Evolutionary conservation across 2,113 vertebrate species (phyloP).

Genomic region (Phylloscopus trochilus): DNA sequence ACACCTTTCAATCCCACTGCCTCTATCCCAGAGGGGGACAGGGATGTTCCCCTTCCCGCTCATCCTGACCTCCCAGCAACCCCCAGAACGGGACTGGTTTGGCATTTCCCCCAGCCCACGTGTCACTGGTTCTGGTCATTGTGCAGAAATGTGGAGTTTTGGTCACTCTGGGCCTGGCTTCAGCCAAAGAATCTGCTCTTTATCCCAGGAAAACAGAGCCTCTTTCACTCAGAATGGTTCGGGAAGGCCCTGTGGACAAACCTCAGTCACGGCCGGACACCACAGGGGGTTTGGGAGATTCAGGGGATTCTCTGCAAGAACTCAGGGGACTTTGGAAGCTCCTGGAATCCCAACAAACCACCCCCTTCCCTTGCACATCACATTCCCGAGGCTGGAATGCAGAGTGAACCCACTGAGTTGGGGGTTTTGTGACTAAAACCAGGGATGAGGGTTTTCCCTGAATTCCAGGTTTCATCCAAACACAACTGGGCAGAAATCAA

Average conservation of each 20-base stretch:
- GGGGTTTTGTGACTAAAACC: not conserved
- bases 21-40: not conserved
- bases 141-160: not conserved
- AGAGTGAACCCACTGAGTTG: fast-evolving
- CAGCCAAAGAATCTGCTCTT: not conserved
- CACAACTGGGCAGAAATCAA: not conserved
- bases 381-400: fast-evolving
- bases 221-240: not conserved
- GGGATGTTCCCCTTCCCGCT: fast-evolving
- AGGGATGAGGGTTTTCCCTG: fast-evolving
- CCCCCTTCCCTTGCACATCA: too few relatives aligned
- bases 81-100: not conserved
- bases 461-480: not conserved
- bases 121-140: not conserved
- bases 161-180: not conserved
- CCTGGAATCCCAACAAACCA: not conserved
- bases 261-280: not conserved
- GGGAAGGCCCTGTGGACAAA: not conserved
- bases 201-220: not conserved
- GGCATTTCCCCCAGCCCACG: not conserved
- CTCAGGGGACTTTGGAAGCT: not conserved
- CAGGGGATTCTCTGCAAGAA: not conserved
- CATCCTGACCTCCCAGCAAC: not conserved
- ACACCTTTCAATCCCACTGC: not conserved
- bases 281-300: not conserved